phyloP scores from a whole-genome alignment of 35 echinoderm and acorn worm species.

The Holothuria glaberrima region DNA sequence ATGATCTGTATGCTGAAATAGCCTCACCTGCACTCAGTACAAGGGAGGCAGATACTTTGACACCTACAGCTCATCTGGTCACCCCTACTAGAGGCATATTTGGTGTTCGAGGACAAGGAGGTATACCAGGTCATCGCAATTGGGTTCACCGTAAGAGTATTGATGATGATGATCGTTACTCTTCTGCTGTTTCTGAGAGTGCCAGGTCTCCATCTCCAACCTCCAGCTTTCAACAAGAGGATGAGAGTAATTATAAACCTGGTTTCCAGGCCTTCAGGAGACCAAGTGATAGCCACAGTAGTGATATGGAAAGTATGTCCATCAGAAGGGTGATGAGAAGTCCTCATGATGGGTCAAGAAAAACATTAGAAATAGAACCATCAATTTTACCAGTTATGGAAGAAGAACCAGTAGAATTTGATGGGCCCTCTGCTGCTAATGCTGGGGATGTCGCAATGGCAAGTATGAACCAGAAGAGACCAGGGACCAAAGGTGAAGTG shows the following conservation, averaged over 20 bases:
- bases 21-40: conserved; percentile 86
- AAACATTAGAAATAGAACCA: conserved; percentile 45
- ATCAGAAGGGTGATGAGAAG: conserved; percentile 15
- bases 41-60: conserved; percentile 87
- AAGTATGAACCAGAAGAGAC: not conserved
- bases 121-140: conserved; percentile 27
- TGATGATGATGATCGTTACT: conserved; percentile 58
- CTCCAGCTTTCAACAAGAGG: conserved; percentile 57
- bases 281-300: not conserved
- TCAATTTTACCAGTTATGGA: conserved; percentile 59
- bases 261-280: conserved; percentile 5
- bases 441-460: not conserved
- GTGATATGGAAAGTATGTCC: not conserved
- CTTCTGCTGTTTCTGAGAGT: conserved; percentile 50
- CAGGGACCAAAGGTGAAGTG: not conserved
- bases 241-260: not conserved
- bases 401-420: not conserved
- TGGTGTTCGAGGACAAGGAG: conserved; percentile 16
- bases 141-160: conserved; percentile 60
- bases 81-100: conserved; percentile 64
- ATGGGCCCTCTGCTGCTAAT: conserved; percentile 1
- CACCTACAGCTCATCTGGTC: conserved; percentile 75
- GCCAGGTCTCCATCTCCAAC: conserved; percentile 49
- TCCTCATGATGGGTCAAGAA: not conserved
- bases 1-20: conserved; percentile 71